Base-by-base conservation (phyloP, 2,797 vertebrate species). In the Mycteria americana region DNA sequence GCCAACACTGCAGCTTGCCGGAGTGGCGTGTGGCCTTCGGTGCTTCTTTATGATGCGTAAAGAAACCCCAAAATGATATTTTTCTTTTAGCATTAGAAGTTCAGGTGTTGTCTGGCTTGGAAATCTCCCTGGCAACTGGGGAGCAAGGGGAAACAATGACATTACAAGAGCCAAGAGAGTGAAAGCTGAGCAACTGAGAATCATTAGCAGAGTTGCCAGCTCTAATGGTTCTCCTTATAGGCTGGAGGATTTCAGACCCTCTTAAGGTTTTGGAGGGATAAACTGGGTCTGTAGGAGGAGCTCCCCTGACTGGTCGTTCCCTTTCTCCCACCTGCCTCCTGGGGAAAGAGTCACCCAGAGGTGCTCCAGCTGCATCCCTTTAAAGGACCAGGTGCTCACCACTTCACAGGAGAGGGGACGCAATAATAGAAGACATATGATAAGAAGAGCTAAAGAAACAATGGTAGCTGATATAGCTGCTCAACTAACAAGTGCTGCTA, bases 31-130 rank as follows among this genome's bases (percentile, higher is more conserved):
- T 74, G 31, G 56, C 74, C 73, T 70, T 89, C 2, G 0, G 50
- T 28, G 51, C 45, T 88, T 82, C 60, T 83, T 90, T 64, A 88
- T 50, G 45, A 68, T 24, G 56, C 14, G 6, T 64, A 50, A 96
- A 93, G 33, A 88, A 88, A 74, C 7, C 2, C 13, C 5, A 0
- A 78, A 70, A 77, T 77, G 8, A 24, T 33, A 70, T 95, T 91
- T 94, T 92, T 88, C 30, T 91, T 92, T 74, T 83, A 45, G 41
- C 46, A 60, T 83, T 77, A 89, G 68, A 89, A 95, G 80, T 70
- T 92, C 68, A 74, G 64, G 53, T 63, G 48, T 70, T 74, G 43
- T 41, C 60, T 67, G 31, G 33, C 39, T 79, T 70, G 46, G 51
- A 92, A 92, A 80, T 76, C 89, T 54, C 91, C 59, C 11, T 60